Percentiles rank a stretch among this genome's conserved stretches.
These are phyloP conservation scores for Megaceryle torquata DNA, from an alignment of 2,113 vertebrate genomes.

Conservation along the genomic window DNA sequence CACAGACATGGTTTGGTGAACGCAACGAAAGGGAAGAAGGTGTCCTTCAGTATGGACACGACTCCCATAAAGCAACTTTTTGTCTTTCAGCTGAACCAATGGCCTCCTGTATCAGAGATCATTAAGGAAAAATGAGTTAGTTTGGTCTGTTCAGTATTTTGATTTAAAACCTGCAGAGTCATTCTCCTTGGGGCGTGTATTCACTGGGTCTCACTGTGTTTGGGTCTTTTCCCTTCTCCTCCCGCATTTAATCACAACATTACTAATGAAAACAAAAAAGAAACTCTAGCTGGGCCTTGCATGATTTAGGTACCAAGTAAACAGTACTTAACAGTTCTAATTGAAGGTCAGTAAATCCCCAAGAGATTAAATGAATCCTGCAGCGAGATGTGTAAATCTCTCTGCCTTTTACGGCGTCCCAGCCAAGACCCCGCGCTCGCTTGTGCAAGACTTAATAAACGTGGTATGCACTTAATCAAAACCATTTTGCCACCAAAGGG, in stretches of 20 bases:
- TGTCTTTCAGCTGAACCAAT: neutral
- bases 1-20: neutral
- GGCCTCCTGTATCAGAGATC: neutral
- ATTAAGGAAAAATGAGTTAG: slow-evolving; percentile 27
- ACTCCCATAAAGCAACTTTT: neutral
- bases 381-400: slow-evolving; percentile 79
- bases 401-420: slow-evolving; percentile 67
- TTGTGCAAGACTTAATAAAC: slow-evolving; percentile 78
- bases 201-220: neutral
- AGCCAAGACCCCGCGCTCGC: slow-evolving; percentile 59
- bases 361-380: slow-evolving; percentile 79
- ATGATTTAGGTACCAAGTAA: slow-evolving; percentile 81
- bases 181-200: neutral
- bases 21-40: neutral
- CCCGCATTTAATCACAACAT: slow-evolving; percentile 48
- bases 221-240: slow-evolving; percentile 8
- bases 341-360: slow-evolving; percentile 85
- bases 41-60: neutral
- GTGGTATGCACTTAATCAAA: slow-evolving; percentile 83
- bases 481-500: slow-evolving; percentile 82
- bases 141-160: neutral
- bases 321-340: slow-evolving; percentile 82
- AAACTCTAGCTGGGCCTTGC: slow-evolving; percentile 46
- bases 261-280: slow-evolving; percentile 76
- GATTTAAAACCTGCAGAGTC: slow-evolving; percentile 40